These are phyloP conservation scores for Mystacides longicornis DNA, from an alignment of 2,888 invertebrate species.

Conservation along the genomic window DNA sequence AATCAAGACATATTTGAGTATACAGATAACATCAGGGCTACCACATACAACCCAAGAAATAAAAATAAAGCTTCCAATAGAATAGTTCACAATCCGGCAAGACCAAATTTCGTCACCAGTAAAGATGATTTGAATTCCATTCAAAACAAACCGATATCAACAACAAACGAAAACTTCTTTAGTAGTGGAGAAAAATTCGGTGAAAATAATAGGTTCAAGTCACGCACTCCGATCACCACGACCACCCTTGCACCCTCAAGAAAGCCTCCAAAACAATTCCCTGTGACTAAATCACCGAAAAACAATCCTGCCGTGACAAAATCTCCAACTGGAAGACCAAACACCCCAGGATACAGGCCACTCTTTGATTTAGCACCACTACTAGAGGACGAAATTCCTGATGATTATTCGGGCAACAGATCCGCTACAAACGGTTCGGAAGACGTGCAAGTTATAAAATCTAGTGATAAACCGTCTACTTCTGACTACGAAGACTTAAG, in stretches of 20 bases:
- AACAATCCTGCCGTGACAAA: slow-evolving; percentile 29
- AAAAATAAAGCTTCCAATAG: slow-evolving; percentile 19
- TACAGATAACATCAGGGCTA: slow-evolving; percentile 26
- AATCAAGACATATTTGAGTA: slow-evolving; percentile 32
- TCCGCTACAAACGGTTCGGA: slow-evolving; percentile 35
- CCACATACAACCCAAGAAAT: slow-evolving; percentile 19
- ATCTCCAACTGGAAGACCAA: slow-evolving; percentile 27
- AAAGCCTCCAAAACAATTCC: slow-evolving; percentile 16
- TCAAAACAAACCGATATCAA: slow-evolving; percentile 25
- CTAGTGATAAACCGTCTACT: slow-evolving; percentile 26
- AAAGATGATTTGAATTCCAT: slow-evolving; percentile 26
- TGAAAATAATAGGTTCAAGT: slow-evolving; percentile 31
- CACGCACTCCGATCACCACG: slow-evolving; percentile 29
- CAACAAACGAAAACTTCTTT: slow-evolving; percentile 18
- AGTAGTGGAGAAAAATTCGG: slow-evolving; percentile 29
- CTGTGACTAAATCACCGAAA: slow-evolving; percentile 29
- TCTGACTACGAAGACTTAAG: slow-evolving; percentile 7
- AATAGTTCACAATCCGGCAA: slow-evolving; percentile 15
- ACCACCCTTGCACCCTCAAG: slow-evolving; percentile 29
- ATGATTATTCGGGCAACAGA: slow-evolving; percentile 43
- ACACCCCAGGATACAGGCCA: slow-evolving; percentile 46
- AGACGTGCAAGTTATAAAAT: slow-evolving; percentile 50
- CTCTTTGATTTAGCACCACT: slow-evolving; percentile 50
- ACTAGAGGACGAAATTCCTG: slow-evolving; percentile 52
- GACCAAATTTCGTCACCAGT: slow-evolving; percentile 16